Evolutionary conservation across 2,113 vertebrate species (phyloP), one percentile per base, ranked within the genome.

Genomic region (Microcebus griseorufus): DNA sequence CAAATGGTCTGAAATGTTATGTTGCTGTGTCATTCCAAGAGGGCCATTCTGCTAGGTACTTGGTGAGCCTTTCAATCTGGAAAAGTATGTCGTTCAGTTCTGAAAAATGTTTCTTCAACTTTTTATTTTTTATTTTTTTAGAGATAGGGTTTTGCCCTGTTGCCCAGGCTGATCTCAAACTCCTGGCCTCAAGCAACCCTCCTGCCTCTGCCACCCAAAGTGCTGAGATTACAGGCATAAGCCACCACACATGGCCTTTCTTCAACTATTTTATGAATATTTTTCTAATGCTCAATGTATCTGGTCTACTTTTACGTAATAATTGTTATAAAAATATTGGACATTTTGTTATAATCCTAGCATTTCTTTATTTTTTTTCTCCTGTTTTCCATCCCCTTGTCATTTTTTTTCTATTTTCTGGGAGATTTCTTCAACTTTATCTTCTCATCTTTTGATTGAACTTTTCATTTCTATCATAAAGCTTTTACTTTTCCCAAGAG

Each of bases 401-500:
- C 37, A 42, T 20, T 70, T 73, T 90, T 78, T 78, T 32, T 92
- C 23, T 90, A 27, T 80, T 86, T 94, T 82, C 79, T 86, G 51
- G 45, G 25, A 70, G 39, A 51, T 48, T 69, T 81, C 60, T 55
- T 81, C 20, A 70, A 86, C n/a, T 93, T 88, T 81, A 75, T 81
- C 67, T 85, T 89, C 88, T 91, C 67, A 73, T 83, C 23, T 64
- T 67, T 84, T 13, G 2, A n/a, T 8, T 89, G 25, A 48, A 27
- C 39, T 89, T 94, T 94, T 81, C n/a, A 67, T 70, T 96, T 89
- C 42, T 81, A 48, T 39, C 48, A 45, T 51, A 45, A 48, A 81
- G 17, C 53, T 65, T 76, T 39, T 78, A 14, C 23, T 90, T 94
- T 82, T n/a, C 69, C 60, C 11, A 90, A 70, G 29, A 95, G 42